Conservation (phyloP, 2,113 vertebrate genomes). For the Petroica traversi region DNA sequence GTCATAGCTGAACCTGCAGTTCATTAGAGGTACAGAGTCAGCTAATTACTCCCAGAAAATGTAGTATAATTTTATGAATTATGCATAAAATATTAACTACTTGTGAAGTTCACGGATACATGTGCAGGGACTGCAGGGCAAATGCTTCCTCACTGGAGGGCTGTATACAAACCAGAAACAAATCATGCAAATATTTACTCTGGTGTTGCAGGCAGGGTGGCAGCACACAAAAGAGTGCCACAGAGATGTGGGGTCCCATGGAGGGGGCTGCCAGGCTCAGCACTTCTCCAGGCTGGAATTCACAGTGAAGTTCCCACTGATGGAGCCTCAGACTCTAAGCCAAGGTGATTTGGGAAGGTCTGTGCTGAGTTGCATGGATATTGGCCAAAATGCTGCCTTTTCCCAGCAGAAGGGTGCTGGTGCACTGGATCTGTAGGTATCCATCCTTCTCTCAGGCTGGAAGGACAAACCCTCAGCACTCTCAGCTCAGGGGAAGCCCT, state of each 20-base stretch:
- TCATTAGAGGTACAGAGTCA: conserved; percentile 62
- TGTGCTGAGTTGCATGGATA: not conserved
- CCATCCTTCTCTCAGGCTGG: not conserved
- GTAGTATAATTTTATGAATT: conserved; percentile 58
- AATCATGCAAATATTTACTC: not conserved
- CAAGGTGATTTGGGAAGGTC: not conserved
- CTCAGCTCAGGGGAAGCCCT: not conserved
- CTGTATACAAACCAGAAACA: not conserved
- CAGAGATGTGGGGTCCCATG: not conserved
- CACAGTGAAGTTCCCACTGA: not conserved
- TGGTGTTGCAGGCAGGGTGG: not conserved
- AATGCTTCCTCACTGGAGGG: conserved; percentile 12
- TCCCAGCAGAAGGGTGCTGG: not conserved
- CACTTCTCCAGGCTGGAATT: not conserved
- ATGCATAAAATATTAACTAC: conserved; percentile 66
- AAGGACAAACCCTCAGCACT: not conserved
- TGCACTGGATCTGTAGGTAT: not conserved
- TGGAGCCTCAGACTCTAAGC: not conserved
- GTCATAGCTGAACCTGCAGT: conserved; percentile 56
- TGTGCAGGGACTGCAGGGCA: not conserved
- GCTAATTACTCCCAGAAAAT: conserved; percentile 67
- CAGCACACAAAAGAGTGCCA: rapidly evolving
- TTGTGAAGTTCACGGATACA: conserved; percentile 17
- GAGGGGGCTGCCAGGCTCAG: not conserved
- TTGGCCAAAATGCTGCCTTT: not conserved